These are phyloP conservation scores for Macrostomum cliftonense DNA, from an alignment of 2,888 invertebrate genomes.

Conservation along the genomic window DNA sequence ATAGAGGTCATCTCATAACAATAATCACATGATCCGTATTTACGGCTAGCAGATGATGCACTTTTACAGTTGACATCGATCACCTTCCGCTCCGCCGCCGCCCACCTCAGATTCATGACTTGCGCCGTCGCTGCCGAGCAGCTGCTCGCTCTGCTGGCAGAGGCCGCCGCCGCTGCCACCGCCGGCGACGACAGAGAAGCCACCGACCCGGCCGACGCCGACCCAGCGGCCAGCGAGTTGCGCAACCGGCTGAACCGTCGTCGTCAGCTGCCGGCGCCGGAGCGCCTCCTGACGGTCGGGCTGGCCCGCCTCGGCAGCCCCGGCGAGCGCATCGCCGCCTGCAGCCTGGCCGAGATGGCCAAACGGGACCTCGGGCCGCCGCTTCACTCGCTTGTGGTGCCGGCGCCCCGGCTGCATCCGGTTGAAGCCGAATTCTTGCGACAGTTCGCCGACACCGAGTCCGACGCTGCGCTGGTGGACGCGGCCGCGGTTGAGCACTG, in stretches of 20 bases:
- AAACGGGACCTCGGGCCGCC: conserved; percentile 61
- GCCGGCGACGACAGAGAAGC: background rate
- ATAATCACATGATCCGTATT: too few species aligned
- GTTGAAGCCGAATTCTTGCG: conserved; percentile 56
- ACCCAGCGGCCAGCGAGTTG: background rate
- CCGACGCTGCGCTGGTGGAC: too few species aligned
- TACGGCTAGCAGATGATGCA: too few species aligned
- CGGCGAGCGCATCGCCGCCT: conserved; percentile 51
- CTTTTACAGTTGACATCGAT: too few species aligned
- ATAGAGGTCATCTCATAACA: too few species aligned
- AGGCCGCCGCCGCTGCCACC: background rate
- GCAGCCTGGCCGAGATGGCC: conserved; percentile 55
- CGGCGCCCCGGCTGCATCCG: conserved; percentile 65
- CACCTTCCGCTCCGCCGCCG: too few species aligned
- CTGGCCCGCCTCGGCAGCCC: conserved; percentile 72
- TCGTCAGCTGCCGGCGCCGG: too few species aligned
- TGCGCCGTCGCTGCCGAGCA: conserved; percentile 68
- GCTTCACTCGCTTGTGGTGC: conserved; percentile 76
- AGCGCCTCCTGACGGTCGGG: conserved; percentile 57
- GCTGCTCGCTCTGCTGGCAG: conserved; percentile 48
- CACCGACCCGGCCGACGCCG: background rate
- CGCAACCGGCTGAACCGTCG: too few species aligned
- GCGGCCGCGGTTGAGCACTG: too few species aligned
- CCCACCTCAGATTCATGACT: conserved; percentile 81
- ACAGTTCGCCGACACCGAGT: too few species aligned